Base-by-base conservation (phyloP, 2,797 vertebrate species). In the Cyprinella venusta region DNA sequence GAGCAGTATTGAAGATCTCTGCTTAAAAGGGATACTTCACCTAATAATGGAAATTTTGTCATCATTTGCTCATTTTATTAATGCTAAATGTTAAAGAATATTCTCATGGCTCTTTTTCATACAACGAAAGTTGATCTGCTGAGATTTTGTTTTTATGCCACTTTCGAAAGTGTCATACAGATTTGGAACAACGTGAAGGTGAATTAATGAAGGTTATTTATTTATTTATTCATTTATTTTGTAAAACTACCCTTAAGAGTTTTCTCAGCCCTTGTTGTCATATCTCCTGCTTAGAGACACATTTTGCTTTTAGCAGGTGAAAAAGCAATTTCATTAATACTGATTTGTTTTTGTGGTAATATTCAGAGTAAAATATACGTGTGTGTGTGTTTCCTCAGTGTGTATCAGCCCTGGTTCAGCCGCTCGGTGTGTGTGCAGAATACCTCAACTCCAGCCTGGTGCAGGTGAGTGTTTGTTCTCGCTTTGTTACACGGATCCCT, bases 371-470 rank as follows among this genome's bases (percentile, higher is more conserved):
- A 56, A 67, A 9, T 42, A 8, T 33, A 8, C 0, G 16, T 74
- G 9, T 79, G 24, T 71, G 3, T 79, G 30, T 61, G 8, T 83
- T 61, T 76, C 0, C 65, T 42, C 88, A 99, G 98, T 96, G 95
- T 74, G 97, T 99, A 8, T 99, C 98, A 4, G 97, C 97, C 13
- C 89, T 99, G 89, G 96, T 99, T 79, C 98, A 99, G 19, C 98
- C 98, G 3, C 95, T 99, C 15, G 97, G 97, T 63, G 97, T 99
- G n/a, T 97, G 97, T 93, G 98, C 98, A 68, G 98, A 99, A 87
- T 99, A 99, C 91, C 95, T 99, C 24, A 99, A 98, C 91, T 96
- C 97, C 85, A 96, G 95, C 5, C 95, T 99, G 15, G 96, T 99
- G n/a, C 98, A 99, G 97, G 98, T 99, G 91, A 94, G 93, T 67